phyloP scores from a whole-genome alignment of 2,113 vertebrate genomes.

The Entelurus aequoreus region DNA sequence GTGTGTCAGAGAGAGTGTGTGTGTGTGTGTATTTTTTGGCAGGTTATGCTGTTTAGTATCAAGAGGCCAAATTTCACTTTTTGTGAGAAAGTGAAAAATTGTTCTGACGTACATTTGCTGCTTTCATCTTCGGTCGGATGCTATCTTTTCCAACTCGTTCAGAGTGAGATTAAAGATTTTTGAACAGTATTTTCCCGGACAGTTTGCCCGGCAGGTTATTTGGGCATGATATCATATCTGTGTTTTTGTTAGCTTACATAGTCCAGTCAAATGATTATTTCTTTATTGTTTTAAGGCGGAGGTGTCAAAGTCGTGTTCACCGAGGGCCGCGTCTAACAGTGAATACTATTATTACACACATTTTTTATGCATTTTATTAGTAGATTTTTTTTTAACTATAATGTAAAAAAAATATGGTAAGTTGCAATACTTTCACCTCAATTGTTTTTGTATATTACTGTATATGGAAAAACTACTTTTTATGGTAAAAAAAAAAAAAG shows the following conservation, averaged over 20 bases:
- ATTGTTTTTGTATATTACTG: no score
- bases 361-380: no score
- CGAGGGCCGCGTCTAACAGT: no score
- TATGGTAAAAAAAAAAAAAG: no score
- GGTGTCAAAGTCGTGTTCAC: no score
- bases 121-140: constrained; percentile 8
- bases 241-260: background rate
- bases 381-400: no score
- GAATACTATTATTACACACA: no score
- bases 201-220: background rate
- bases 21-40: background rate
- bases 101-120: background rate
- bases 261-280: background rate
- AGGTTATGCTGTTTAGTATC: background rate
- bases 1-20: background rate
- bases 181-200: background rate
- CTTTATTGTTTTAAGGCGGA: background rate
- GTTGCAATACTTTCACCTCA: no score
- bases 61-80: constrained; percentile 27
- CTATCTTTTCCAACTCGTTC: background rate
- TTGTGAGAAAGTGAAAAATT: constrained; percentile 20
- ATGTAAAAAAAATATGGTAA: no score
- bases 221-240: background rate
- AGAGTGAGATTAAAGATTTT: background rate
- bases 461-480: no score